Base-by-base conservation (phyloP, 2,888 invertebrate genomes). In the Drosophila koepferae region DNA sequence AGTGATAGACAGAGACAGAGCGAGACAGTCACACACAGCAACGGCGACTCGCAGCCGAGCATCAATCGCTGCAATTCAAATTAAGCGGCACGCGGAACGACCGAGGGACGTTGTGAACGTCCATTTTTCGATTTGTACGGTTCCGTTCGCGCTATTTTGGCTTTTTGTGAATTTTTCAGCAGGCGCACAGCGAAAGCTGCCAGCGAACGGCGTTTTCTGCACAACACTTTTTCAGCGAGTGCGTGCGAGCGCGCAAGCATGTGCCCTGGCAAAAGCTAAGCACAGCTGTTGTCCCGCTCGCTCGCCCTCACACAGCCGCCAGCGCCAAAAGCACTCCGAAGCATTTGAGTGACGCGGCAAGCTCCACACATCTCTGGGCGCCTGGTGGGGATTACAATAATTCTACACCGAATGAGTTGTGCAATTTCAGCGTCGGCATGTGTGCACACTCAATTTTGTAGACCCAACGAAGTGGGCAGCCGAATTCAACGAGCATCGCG, bases 371-470 rank as follows among this genome's bases (percentile, higher is more conserved):
- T 41, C 68, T 80, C 72, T 92, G 92, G 56, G 79, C 75, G 89
- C 92, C 92, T 90, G 87, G 79, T 91, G 77, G 71, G 80, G 92
- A 91, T 92, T 92, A 92, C 92, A 92, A 92, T 92, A 92, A 91
- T 92, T 92, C 92, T 92, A 92, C 92, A 92, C 92, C 91, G 92
- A 91, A 91, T 86, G 84, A 82, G 85, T 84, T 89, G 89, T 90
- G 90, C 86, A 87, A 89, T 86, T 87, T 70, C 63, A 65, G 76
- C 79, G 74, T 82, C 69, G 77, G n/a, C n/a, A n/a, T 56, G 54
- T 66, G 61, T 62, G 70, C 69, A 71, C 66, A 64, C 76, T 70
- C 63, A 67, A 67, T 56, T 72, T 74, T 87, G 85, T 74, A 77
- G 77, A 77, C 70, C 81, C 72, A 75, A 79, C 80, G 80, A 80